A percentile compares a stretch with the other conserved stretches of the same genome.
Evolutionary conservation across 2,797 vertebrate species (phyloP).

Genomic region (Diceros bicornis): DNA sequence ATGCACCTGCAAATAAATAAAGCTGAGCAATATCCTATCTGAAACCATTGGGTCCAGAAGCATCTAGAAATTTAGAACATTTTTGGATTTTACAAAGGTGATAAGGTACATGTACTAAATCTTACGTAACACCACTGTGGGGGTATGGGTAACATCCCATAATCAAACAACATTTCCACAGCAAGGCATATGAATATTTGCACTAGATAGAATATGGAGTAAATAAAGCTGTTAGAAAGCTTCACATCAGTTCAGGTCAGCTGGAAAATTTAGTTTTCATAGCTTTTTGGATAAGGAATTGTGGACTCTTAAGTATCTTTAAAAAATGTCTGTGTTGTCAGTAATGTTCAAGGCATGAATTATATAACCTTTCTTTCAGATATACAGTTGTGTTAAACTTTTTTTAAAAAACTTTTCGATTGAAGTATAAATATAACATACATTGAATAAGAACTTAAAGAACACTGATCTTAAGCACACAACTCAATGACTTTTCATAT

Average conservation of each 20-base stretch:
- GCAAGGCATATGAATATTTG: background rate
- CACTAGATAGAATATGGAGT: background rate
- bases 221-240: conserved; percentile 23
- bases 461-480: background rate
- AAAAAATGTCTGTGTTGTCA: background rate
- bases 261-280: background rate
- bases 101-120: background rate
- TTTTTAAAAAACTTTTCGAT: background rate
- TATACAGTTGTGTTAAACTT: background rate
- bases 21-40: background rate
- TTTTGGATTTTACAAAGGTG: conserved; percentile 27
- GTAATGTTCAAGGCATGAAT: background rate
- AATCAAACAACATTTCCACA: background rate
- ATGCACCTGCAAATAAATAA: conserved; percentile 2
- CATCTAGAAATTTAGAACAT: background rate
- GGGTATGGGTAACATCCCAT: background rate
- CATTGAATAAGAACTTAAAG: background rate
- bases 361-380: conserved; percentile 5
- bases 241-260: background rate
- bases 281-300: background rate
- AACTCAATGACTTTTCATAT: background rate
- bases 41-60: background rate
- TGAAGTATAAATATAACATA: conserved; percentile 1
- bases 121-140: background rate
- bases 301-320: conserved; percentile 1